Evolutionary conservation across 2,888 invertebrate species (phyloP), one percentile per base, ranked within the genome.

Genomic region (Furcula furcula): DNA sequence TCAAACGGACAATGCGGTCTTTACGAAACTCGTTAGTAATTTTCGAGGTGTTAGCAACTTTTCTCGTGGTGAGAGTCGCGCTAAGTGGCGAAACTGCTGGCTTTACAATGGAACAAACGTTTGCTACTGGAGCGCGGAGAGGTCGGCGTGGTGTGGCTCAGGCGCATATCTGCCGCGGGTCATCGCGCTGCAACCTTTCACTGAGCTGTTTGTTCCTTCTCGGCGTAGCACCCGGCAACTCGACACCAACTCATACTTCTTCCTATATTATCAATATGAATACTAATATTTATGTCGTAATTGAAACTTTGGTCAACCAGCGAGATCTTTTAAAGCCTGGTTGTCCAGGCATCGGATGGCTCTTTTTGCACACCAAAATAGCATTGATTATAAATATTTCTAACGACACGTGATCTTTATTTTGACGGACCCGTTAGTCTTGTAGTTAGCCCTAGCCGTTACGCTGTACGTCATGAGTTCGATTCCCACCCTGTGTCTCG

Each of bases 21-120:
- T 85, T 81, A 79, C 78, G 77, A 82, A 82, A 80, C 77, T 70
- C 57, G 72, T 71, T 71, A 68, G 77, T 74, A 76, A 77, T 78
- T 78, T 78, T 71, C 70, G 65, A 65, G 55, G 68, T 71, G 72
- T 79, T 76, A 71, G 75, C 69, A 70, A 75, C 74, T 75, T 76
- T 76, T 77, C 74, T 64, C 75, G 57, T 46, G 68, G 81, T 76
- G 84, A 85, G 85, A 86, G 83, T 81, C 46, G 64, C 69, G 77
- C 68, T 83, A 83, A 84, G 67, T 85, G 79, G 79, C 71, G 83
- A 84, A 84, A 86, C 74, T 67, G 60, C 36, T 55, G 58, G 46
- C 42, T 61, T 51, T 44, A 79, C 78, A 81, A 80, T 82, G 62
- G 66, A 65, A 62, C 65, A 57, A 63, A 58, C 53, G 62, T 57